phyloP scores from a whole-genome alignment of 1,140 invertebrate genomes.

The Trichoplusia ni region DNA sequence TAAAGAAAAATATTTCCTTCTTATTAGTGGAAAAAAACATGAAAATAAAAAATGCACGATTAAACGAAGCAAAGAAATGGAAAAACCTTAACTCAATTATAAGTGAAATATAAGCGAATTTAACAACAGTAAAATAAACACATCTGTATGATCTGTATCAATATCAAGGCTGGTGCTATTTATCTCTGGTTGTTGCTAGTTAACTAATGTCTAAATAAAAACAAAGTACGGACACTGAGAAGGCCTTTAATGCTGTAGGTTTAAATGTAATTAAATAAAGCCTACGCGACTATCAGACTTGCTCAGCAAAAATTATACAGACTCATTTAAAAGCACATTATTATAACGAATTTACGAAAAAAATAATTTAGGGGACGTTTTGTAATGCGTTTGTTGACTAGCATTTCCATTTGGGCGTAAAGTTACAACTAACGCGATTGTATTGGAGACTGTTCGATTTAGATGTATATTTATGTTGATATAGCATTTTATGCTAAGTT shows the following conservation, averaged over 20 bases:
- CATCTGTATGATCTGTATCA: neutral
- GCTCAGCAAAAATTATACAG: conserved; percentile 36
- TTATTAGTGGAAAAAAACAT: no score
- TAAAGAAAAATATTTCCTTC: no score
- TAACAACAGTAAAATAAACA: no score
- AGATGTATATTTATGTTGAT: no score
- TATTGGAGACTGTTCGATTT: conserved; percentile 35
- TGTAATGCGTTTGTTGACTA: conserved; percentile 45
- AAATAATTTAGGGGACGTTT: conserved; percentile 48
- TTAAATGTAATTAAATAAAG: conserved; percentile 21
- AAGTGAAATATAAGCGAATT: no score
- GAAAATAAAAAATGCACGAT: no score
- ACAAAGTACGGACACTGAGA: conserved; percentile 16
- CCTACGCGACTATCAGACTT: conserved; percentile 31
- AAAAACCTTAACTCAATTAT: no score
- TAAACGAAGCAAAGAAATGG: no score
- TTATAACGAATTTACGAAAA: conserved; percentile 62
- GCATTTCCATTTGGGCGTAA: conserved; percentile 23
- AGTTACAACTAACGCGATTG: conserved; percentile 44
- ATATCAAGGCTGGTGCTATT: conserved; percentile 1
- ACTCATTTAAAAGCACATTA: conserved; percentile 49
- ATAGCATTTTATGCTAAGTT: no score
- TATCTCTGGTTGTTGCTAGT: no score
- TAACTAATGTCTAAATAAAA: neutral
- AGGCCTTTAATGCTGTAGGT: conserved; percentile 22